These are phyloP conservation scores for Troides helena DNA, from an alignment of 2,888 invertebrate genomes.

Conservation along the genomic window DNA sequence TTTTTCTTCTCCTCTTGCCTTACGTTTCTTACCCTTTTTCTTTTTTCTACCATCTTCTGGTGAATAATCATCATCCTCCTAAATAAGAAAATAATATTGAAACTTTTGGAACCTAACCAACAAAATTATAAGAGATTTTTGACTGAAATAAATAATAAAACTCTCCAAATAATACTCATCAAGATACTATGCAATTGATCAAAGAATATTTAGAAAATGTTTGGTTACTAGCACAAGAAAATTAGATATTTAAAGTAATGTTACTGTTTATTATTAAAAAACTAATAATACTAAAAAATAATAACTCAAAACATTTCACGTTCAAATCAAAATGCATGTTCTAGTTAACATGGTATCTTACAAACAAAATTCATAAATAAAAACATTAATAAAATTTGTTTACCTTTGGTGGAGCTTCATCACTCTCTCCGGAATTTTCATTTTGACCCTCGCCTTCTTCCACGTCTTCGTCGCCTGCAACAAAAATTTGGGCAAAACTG, in stretches of 20 bases:
- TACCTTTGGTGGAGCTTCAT: constrained; percentile 83
- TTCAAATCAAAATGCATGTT: not conserved
- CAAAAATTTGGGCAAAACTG: constrained; percentile 59
- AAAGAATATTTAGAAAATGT: too few species aligned
- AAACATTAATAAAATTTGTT: constrained; percentile 33
- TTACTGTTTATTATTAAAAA: too few species aligned
- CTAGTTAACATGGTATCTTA: constrained; percentile 1
- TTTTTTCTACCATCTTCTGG: constrained; percentile 91
- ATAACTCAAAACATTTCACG: not conserved
- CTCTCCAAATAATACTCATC: not conserved
- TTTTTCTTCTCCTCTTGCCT: constrained; percentile 93
- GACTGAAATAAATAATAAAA: not conserved
- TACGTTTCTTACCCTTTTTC: constrained; percentile 96
- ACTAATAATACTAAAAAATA: too few species aligned
- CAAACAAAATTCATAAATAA: constrained; percentile 15
- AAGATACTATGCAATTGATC: too few species aligned
- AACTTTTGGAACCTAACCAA: not conserved
- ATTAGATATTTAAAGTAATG: too few species aligned
- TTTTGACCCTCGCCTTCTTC: constrained; percentile 84
- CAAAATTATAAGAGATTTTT: not conserved
- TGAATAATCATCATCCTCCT: constrained; percentile 93
- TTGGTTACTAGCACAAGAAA: too few species aligned
- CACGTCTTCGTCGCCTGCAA: constrained; percentile 84
- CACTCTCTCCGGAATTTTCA: constrained; percentile 88
- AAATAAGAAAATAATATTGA: constrained; percentile 1